Conservation (phyloP, 1,140 invertebrate genomes). For the Sitophilus oryzae region DNA sequence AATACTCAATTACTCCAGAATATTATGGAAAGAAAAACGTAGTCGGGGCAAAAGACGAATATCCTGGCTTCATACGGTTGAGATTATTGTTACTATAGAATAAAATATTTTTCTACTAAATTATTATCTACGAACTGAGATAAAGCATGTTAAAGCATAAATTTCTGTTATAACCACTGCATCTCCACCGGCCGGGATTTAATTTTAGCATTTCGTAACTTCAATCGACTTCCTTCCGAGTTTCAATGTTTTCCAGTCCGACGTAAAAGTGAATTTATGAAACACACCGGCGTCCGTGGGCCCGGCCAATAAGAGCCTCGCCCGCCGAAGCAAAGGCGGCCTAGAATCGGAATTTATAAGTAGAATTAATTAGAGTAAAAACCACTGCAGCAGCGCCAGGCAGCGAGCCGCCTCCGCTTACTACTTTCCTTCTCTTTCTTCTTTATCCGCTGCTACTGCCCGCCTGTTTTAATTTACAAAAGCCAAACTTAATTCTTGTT, state of each 20-base stretch:
- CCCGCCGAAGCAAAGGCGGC: constrained; percentile 16
- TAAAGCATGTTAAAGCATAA: too few relatives aligned
- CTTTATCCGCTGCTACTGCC: too few relatives aligned
- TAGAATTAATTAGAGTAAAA: constrained; percentile 50
- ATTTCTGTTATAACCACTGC: too few relatives aligned
- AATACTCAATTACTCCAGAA: too few relatives aligned
- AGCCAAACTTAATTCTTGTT: constrained; percentile 50
- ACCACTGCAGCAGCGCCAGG: constrained; percentile 42
- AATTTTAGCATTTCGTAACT: constrained; percentile 47
- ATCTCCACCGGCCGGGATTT: too few relatives aligned
- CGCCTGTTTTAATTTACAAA: constrained; percentile 50
- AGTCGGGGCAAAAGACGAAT: too few relatives aligned
- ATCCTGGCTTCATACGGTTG: too few relatives aligned
- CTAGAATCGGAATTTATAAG: constrained; percentile 49
- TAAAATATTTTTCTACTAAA: too few relatives aligned
- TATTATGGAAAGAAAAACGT: too few relatives aligned
- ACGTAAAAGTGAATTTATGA: constrained; percentile 47
- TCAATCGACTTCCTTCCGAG: constrained; percentile 46
- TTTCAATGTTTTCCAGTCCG: constrained; percentile 45
- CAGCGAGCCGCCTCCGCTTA: constrained; percentile 29
- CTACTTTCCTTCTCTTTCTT: constrained; percentile 38
- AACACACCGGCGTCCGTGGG: constrained; percentile 40
- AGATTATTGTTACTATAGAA: too few relatives aligned
- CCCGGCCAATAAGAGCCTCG: constrained; percentile 26
- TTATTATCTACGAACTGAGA: too few relatives aligned